Percentiles rank a stretch among this genome's conserved stretches.
These are phyloP conservation scores for Megatriorchis doriae DNA, from an alignment of 2,113 vertebrate genomes.

Conservation along the genomic window DNA sequence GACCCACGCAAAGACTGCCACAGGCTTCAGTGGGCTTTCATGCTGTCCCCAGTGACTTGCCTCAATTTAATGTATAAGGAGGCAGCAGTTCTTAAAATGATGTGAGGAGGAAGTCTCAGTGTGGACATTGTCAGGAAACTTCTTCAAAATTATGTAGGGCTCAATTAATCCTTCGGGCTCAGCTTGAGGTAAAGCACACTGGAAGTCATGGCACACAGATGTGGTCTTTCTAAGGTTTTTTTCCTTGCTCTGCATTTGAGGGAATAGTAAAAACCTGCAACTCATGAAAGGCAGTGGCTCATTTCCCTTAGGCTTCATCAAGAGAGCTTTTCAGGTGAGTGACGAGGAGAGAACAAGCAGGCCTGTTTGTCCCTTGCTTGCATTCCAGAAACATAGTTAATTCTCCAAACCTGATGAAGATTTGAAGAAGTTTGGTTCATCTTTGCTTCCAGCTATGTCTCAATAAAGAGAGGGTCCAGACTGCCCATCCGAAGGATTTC, in stretches of 20 bases:
- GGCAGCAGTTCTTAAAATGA: background rate
- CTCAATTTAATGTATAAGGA: background rate
- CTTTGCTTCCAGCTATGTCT: fast-evolving
- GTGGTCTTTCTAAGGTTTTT: background rate
- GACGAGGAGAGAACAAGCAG: background rate
- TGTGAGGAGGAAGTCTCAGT: background rate
- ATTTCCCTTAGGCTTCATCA: background rate
- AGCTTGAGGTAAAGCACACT: background rate
- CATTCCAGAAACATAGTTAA: fast-evolving
- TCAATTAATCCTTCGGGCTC: background rate
- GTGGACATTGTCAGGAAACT: background rate
- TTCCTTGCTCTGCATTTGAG: background rate
- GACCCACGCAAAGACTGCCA: background rate
- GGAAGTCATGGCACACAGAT: background rate
- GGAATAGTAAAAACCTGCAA: background rate
- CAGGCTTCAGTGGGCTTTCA: background rate
- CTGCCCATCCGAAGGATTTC: background rate
- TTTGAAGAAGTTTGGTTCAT: background rate
- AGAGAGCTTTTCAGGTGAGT: background rate
- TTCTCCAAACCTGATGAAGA: background rate
- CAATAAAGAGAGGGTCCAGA: background rate
- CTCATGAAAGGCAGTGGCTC: background rate
- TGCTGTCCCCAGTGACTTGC: background rate
- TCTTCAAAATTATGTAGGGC: background rate
- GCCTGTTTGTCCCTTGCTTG: background rate